phyloP scores from a whole-genome alignment of 2,113 vertebrate genomes.

The Zapus hudsonius region DNA sequence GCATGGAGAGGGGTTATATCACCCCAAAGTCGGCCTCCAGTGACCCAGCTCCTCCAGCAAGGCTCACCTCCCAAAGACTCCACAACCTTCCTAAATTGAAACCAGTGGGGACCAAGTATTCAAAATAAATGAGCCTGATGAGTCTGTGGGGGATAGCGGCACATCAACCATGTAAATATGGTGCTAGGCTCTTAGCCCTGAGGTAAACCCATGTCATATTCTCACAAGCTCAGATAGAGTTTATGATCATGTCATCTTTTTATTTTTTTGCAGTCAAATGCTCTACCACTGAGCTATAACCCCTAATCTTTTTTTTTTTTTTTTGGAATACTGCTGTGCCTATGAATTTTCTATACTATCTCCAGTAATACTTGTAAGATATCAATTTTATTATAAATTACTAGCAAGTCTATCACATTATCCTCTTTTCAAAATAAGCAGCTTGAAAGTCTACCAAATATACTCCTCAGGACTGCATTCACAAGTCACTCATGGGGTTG shows the following conservation, averaged over 20 bases:
- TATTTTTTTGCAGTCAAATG: no score
- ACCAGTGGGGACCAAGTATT: no score
- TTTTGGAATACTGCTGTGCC: not conserved
- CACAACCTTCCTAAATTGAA: no score
- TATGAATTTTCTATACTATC: not conserved
- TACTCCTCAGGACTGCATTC: not conserved
- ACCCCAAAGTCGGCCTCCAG: no score
- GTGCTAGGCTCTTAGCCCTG: not conserved
- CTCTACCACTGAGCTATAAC: no score
- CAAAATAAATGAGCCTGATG: no score
- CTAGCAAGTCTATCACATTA: not conserved
- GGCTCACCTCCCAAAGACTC: no score
- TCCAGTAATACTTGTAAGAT: not conserved
- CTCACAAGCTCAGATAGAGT: not conserved
- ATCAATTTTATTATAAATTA: slow-evolving; percentile 12
- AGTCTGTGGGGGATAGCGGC: not conserved
- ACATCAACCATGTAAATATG: not conserved
- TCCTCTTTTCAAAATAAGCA: not conserved
- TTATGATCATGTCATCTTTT: not conserved
- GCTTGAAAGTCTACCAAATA: not conserved
- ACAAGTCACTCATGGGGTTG: not conserved
- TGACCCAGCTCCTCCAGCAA: no score
- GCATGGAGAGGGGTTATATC: no score
- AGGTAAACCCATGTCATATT: not conserved
- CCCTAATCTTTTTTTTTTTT: not conserved